Base-by-base conservation (phyloP, 2,888 invertebrate species). In the Hipparchia sbordonii region DNA sequence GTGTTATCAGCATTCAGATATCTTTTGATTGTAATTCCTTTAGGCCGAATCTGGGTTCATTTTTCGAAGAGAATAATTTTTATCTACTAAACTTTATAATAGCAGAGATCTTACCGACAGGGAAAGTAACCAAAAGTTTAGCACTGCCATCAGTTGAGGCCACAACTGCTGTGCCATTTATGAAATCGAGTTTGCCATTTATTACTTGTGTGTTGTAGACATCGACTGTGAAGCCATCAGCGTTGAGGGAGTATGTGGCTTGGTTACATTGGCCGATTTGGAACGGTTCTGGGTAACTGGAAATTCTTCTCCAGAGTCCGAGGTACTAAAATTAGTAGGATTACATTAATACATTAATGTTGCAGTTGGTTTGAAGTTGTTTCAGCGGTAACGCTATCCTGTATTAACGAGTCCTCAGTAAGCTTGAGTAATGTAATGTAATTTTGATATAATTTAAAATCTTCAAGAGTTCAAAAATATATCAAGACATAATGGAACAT, bases 231-330 rank as follows among this genome's bases (percentile, higher is more conserved):
- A 72, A 74, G 1, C 78, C 81, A 61, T 77, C 87, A 0, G 82
- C 83, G 60, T 83, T 86, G 0, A 85, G 77, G 1, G 85, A 84
- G 83, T 95, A 96, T 10, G 89, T 91, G 0, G 95, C 95, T 9
- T 94, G 94, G 51, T 95, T 94, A 81, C 96, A 96, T 78, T 94
- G 93, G 0, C 95, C 95, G 0, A 85, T 89, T 88, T 96, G 95
- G 78, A 94, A 94, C 23, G 94, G 80, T 2, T 95, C 91, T 69
- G 95, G 95, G 80, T 96, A 96, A 77, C 94, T 93, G 78, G 95
- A 94, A 12, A 95, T 94, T 79, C 96, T 94, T 79, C 95, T 95
- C 96, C 96, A 96, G 12, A 79, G 84, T 8, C 87, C 88, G 10
- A 77, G 2, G 62, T 85, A 90, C 88, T 88, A 70, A 46, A 83